These are phyloP conservation scores for Boulengeromyrus knoepffleri DNA, from an alignment of 2,113 vertebrate genomes.

Conservation along the genomic window DNA sequence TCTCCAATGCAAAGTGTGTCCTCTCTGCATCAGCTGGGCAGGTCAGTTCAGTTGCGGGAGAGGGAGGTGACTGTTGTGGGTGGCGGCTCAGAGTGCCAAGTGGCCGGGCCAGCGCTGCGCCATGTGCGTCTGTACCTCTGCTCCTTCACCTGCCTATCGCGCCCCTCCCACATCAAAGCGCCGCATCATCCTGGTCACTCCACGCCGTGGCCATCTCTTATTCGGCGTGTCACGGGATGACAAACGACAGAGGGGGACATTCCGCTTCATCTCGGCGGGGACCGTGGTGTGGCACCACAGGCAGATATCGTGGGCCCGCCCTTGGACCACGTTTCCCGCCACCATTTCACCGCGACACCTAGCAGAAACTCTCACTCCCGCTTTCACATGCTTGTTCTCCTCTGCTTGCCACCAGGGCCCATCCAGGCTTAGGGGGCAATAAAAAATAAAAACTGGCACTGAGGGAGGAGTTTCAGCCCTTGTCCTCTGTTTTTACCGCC, in stretches of 20 bases:
- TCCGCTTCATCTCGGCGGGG: background rate
- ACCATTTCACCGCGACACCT: constrained; percentile 36
- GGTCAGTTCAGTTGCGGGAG: constrained; percentile 52
- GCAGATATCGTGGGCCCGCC: background rate
- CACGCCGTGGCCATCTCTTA: constrained; percentile 5
- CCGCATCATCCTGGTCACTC: constrained; percentile 18
- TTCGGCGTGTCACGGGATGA: constrained; percentile 22
- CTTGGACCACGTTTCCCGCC: constrained; percentile 19
- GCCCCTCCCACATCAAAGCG: constrained; percentile 10
- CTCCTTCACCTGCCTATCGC: constrained; percentile 26
- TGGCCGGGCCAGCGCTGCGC: constrained; percentile 15
- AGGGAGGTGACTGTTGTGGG: constrained; percentile 15
- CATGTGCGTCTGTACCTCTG: constrained; percentile 18
- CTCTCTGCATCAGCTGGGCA: constrained; percentile 66
- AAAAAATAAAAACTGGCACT: too few relatives aligned
- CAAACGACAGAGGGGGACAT: background rate
- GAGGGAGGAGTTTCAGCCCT: background rate
- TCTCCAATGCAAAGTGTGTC: constrained; percentile 65
- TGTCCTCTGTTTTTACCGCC: constrained; percentile 5
- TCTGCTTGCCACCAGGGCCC: constrained; percentile 33
- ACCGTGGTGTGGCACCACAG: background rate
- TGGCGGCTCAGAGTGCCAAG: constrained; percentile 15
- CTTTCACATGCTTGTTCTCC: constrained; percentile 27
- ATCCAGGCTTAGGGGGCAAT: background rate
- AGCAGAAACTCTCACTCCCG: constrained; percentile 19